A percentile compares a stretch with the other conserved stretches of the same genome.
Conservation (phyloP, 2,888 invertebrate genomes). For the Adelphocoris suturalis region DNA sequence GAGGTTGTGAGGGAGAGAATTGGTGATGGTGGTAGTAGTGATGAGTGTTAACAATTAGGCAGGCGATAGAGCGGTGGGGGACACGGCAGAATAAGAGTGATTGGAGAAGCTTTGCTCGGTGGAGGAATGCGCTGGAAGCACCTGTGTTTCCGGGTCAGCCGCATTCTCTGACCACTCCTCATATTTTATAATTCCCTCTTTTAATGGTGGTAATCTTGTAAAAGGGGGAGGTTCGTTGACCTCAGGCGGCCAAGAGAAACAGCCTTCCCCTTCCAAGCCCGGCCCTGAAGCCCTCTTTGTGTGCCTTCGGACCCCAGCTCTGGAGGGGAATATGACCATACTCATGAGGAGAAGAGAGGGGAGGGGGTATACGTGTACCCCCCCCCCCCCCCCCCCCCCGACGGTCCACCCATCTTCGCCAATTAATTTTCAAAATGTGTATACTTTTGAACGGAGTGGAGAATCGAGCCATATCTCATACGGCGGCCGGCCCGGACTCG, state of each 20-base stretch:
- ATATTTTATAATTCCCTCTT: slow-evolving; percentile 72
- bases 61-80: background rate
- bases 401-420: slow-evolving; percentile 6
- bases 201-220: slow-evolving; percentile 72
- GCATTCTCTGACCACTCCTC: slow-evolving; percentile 72
- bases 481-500: slow-evolving; percentile 23
- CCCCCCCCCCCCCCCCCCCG: background rate
- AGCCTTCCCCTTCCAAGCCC: slow-evolving; percentile 40
- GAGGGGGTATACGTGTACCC: background rate
- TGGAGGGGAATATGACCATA: slow-evolving; percentile 4
- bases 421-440: slow-evolving; percentile 53
- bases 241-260: slow-evolving; percentile 58
- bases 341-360: background rate
- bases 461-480: slow-evolving; percentile 54
- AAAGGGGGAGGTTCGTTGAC: slow-evolving; percentile 69
- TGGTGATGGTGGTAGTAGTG: too few relatives aligned
- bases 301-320: background rate
- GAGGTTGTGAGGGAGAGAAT: too few relatives aligned
- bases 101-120: slow-evolving; percentile 52
- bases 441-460: slow-evolving; percentile 26
- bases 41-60: slow-evolving; percentile 52
- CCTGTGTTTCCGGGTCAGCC: slow-evolving; percentile 72
- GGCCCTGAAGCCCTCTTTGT: slow-evolving; percentile 2
- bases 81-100: slow-evolving; percentile 29
- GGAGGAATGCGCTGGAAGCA: slow-evolving; percentile 69